phyloP scores from a whole-genome alignment of 2,888 invertebrate genomes.

The Crocallis elinguaria region DNA sequence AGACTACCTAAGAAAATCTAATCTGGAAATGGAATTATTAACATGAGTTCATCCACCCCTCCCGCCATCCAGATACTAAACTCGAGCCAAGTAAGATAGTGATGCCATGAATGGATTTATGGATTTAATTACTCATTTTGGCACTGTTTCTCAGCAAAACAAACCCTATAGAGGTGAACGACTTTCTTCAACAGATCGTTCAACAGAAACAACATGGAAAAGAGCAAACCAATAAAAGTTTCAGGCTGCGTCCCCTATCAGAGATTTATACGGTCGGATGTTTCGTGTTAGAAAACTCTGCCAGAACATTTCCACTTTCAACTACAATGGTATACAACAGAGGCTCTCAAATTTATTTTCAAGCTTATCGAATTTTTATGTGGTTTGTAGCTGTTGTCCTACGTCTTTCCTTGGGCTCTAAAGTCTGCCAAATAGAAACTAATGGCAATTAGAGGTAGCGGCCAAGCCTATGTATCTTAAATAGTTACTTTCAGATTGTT shows the following conservation, averaged over 20 bases:
- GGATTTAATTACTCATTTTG: constrained; percentile 28
- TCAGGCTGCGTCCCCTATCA: constrained; percentile 22
- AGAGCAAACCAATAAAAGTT: constrained; percentile 29
- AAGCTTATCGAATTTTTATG: too few relatives aligned
- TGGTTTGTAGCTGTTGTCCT: too few relatives aligned
- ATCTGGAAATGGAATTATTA: background rate
- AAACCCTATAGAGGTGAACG: constrained; percentile 25
- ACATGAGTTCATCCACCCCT: constrained; percentile 6
- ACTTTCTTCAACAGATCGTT: constrained; percentile 7
- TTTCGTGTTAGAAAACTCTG: constrained; percentile 17
- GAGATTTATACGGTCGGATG: constrained; percentile 30
- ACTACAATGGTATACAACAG: too few relatives aligned
- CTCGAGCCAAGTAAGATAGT: constrained; percentile 11
- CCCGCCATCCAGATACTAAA: background rate
- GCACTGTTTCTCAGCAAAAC: constrained; percentile 20
- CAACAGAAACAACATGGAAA: constrained; percentile 27
- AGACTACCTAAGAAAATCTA: background rate
- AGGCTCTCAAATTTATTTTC: too few relatives aligned
- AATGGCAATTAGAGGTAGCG: too few relatives aligned
- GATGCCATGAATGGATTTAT: constrained; percentile 26
- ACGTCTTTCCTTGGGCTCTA: too few relatives aligned
- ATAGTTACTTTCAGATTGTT: too few relatives aligned
- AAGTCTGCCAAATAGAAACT: too few relatives aligned
- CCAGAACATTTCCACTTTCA: background rate
- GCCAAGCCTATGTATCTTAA: too few relatives aligned